A percentile compares a stretch with the other conserved stretches of the same genome.
phyloP scores from a whole-genome alignment of 2,888 invertebrate species.

The Chromoteleia sp. region DNA sequence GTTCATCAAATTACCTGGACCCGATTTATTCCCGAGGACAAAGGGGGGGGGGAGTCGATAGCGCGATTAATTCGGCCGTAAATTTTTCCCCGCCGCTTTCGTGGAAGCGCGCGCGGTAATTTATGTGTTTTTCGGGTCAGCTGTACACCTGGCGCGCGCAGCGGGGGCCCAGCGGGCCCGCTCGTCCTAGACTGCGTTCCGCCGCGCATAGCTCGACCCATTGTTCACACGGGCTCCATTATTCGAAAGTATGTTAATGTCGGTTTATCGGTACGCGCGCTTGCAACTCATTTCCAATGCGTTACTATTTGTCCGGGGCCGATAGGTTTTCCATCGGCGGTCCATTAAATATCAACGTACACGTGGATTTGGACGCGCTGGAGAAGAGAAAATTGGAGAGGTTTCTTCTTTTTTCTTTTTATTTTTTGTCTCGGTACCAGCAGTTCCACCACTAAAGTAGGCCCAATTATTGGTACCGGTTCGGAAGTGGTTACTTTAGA shows the following conservation, averaged over 20 bases:
- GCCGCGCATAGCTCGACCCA: slow-evolving; percentile 72
- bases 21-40: slow-evolving; percentile 39
- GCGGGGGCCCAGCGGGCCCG: slow-evolving; percentile 73
- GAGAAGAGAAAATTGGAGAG: too few relatives aligned
- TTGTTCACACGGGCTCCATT: slow-evolving; percentile 62
- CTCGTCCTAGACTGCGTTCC: slow-evolving; percentile 81
- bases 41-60: slow-evolving; percentile 74
- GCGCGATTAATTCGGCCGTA: slow-evolving; percentile 84
- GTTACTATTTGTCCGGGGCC: neutral
- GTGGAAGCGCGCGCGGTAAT: slow-evolving; percentile 80
- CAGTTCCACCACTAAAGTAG: slow-evolving; percentile 1
- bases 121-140: slow-evolving; percentile 80
- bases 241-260: slow-evolving; percentile 62
- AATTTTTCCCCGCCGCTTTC: slow-evolving; percentile 81
- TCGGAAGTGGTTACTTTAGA: slow-evolving; percentile 18
- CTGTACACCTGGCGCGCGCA: slow-evolving; percentile 78
- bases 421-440: neutral
- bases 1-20: slow-evolving; percentile 41
- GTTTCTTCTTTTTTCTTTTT: neutral
- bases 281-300: too few relatives aligned
- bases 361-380: neutral
- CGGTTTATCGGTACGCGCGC: slow-evolving; percentile 42
- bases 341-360: slow-evolving; percentile 31
- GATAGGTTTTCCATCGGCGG: slow-evolving; percentile 26
- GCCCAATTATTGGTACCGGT: slow-evolving; percentile 32